Evolutionary conservation across 1,140 invertebrate species (phyloP).

Genomic region (Pteromalus puparum): DNA sequence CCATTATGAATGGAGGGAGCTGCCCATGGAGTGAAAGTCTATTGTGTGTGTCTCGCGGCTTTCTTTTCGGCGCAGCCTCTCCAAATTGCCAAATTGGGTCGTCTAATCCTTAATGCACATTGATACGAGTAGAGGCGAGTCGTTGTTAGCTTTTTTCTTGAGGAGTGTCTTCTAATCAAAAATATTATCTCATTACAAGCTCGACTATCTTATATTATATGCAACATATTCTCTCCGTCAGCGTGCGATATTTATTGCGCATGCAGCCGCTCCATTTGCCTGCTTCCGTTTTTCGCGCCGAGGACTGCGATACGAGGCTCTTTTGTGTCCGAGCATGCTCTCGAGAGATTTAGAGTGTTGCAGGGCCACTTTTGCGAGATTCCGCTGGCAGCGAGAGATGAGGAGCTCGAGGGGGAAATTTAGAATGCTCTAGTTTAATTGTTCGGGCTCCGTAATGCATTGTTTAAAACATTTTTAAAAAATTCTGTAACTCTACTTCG

Average conservation of each 20-base stretch:
- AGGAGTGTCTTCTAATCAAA: background rate
- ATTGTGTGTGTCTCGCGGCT: constrained; percentile 31
- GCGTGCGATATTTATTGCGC: constrained; percentile 45
- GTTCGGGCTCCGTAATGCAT: no score
- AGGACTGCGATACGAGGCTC: background rate
- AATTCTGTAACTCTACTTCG: no score
- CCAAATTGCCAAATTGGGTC: constrained; percentile 37
- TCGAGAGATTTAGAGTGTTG: no score
- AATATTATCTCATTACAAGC: background rate
- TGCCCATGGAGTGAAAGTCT: constrained; percentile 41
- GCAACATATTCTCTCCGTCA: background rate
- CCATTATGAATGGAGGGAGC: constrained; percentile 8
- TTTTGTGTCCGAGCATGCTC: background rate
- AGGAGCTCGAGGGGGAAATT: constrained; percentile 14
- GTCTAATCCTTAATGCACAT: background rate
- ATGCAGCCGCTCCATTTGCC: constrained; percentile 53
- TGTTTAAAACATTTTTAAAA: no score
- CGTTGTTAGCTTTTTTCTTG: background rate
- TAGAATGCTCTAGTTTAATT: no score
- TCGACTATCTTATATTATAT: background rate
- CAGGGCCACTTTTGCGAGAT: no score
- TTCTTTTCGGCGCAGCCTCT: constrained; percentile 31
- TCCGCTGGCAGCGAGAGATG: background rate
- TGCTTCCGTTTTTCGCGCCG: constrained; percentile 51
- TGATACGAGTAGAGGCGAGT: background rate